Conservation (phyloP, 2,888 invertebrate genomes). For the Biston betularia region DNA sequence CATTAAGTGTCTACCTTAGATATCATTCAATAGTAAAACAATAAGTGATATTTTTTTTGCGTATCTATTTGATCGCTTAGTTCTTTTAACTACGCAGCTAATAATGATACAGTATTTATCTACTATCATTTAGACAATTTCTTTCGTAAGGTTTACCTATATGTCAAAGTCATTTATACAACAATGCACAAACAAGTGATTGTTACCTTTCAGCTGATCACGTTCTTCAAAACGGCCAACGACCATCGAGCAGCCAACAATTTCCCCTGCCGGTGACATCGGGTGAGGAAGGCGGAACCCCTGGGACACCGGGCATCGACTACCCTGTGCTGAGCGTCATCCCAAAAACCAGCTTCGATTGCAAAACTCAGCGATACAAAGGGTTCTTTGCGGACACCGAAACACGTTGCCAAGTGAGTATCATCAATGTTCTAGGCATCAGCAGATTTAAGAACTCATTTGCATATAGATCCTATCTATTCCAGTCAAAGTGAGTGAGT, state of each 20-base stretch:
- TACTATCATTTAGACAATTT: too few species aligned
- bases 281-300: conserved; percentile 87
- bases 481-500: background rate
- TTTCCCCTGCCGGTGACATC: conserved; percentile 75
- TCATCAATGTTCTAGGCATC: background rate
- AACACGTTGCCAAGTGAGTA: conserved; percentile 92
- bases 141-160: too few species aligned
- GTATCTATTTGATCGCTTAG: too few species aligned
- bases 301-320: conserved; percentile 90
- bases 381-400: conserved; percentile 96
- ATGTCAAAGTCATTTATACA: background rate
- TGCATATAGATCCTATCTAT: background rate
- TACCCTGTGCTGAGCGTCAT: conserved; percentile 92
- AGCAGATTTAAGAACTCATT: background rate
- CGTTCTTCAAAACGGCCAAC: conserved; percentile 8
- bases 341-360: conserved; percentile 92
- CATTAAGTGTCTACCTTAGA: too few species aligned
- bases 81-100: too few species aligned
- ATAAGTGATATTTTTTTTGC: too few species aligned
- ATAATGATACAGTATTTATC: too few species aligned
- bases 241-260: conserved; percentile 58
- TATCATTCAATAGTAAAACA: too few species aligned
- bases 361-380: conserved; percentile 94
- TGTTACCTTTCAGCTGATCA: conserved; percentile 19
- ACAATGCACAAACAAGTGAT: background rate